Conservation (phyloP, 2,113 vertebrate genomes). For the Hippotragus niger region DNA sequence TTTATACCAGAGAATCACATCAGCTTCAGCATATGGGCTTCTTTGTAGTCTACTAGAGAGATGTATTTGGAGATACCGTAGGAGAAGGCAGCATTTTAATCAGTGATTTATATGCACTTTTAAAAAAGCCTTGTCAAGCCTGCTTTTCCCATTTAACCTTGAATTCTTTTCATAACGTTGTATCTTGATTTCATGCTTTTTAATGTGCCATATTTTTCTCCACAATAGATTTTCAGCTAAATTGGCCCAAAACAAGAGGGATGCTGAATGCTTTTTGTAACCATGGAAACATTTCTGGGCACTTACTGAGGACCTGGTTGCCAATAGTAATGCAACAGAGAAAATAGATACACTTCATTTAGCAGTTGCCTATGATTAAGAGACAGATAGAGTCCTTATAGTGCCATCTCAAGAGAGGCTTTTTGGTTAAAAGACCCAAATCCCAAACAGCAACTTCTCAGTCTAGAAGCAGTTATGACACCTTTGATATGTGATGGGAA, state of each 20-base stretch:
- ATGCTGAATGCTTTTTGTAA: conserved; percentile 87
- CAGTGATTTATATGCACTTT: conserved; percentile 63
- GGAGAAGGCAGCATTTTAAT: conserved; percentile 56
- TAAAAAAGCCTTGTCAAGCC: conserved; percentile 71
- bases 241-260: conserved; percentile 83
- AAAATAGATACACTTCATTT: conserved; percentile 86
- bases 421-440: conserved; percentile 67
- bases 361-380: conserved; percentile 81
- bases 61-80: conserved; percentile 10
- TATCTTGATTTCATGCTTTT: conserved; percentile 82
- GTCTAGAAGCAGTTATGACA: conserved; percentile 47
- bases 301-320: conserved; percentile 83
- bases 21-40: not conserved
- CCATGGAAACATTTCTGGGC: conserved; percentile 87
- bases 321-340: conserved; percentile 86
- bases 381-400: conserved; percentile 73
- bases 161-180: conserved; percentile 78
- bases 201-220: conserved; percentile 81
- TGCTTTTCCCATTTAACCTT: conserved; percentile 79
- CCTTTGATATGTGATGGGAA: conserved; percentile 43
- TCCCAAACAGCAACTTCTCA: conserved; percentile 28
- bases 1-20: not conserved
- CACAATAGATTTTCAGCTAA: conserved; percentile 86
- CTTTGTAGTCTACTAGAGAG: conserved; percentile 21
- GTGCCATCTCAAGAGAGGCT: conserved; percentile 75